Base-by-base conservation (phyloP, 2,888 invertebrate genomes). In the Lepas anatifera region DNA sequence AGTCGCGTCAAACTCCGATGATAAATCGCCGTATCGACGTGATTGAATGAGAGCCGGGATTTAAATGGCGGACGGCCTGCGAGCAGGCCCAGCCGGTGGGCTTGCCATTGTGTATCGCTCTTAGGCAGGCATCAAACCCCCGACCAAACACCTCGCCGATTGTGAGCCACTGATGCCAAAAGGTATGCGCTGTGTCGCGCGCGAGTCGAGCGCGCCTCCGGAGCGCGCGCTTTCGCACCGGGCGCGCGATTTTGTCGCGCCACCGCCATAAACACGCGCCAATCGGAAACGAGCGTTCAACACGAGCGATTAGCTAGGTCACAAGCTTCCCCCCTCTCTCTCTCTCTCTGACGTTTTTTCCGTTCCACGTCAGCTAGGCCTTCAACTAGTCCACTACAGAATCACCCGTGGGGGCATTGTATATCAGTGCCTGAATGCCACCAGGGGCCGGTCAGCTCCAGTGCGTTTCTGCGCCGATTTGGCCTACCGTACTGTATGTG, bases 111-210 rank as follows among this genome's bases (percentile, higher is more conserved):
- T 58, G 16, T 32, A 2, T 2, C 32, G 4, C 2, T 7, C 25
- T 27, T 18, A 10, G 58, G n/a, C 32, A 11, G 32, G 58, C 58
- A 58, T 58, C 58, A 58, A 58, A 58, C 58, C 58, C 58, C 32
- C 32, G 18, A 22, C 32, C 58, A 58, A 58, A 58, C 58, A 58
- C 16, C 32, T 3, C 6, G 2, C 1, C 32, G 3, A 27, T 27
- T 58, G 58, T 29, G 32, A 32, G 32, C 58, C 58, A 58, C 32
- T 58, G 58, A 58, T 58, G 58, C 58, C 58, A 58, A 58, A 58
- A 58, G 58, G 58, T 29, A 58, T 58, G 58, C 58, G 58, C 58
- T n/a, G 10, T 32, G 58, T 32, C 58, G 32, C 32, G 41, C 58
- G n/a, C n/a, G n/a, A n/a, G n/a, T n/a, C n/a, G n/a, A n/a, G n/a